These are phyloP conservation scores for Helarctos malayanus DNA, from an alignment of 2,797 vertebrate genomes.

Conservation along the genomic window DNA sequence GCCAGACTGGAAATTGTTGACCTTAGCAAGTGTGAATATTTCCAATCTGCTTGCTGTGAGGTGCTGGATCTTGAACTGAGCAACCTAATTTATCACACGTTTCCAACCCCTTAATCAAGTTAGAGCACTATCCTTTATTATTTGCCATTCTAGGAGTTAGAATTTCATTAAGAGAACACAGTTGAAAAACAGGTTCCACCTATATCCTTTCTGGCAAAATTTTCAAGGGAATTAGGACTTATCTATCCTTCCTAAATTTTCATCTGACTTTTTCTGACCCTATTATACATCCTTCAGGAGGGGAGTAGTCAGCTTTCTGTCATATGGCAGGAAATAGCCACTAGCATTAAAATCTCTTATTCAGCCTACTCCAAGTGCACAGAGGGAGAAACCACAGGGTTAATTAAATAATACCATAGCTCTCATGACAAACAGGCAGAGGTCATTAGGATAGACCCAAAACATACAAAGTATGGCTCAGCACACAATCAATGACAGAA, in stretches of 20 bases:
- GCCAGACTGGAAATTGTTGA: slow-evolving; percentile 52
- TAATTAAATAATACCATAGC: slow-evolving; percentile 73
- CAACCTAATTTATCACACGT: slow-evolving; percentile 33
- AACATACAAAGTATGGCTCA: slow-evolving; percentile 70
- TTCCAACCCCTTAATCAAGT: slow-evolving; percentile 46
- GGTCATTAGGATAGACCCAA: slow-evolving; percentile 72
- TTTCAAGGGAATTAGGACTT: slow-evolving; percentile 67
- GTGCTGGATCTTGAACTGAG: not conserved
- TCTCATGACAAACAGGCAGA: slow-evolving; percentile 61
- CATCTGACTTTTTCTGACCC: slow-evolving; percentile 33
- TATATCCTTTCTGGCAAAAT: slow-evolving; percentile 47
- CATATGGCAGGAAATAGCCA: slow-evolving; percentile 15
- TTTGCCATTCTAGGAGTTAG: slow-evolving; percentile 49
- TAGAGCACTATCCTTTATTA: slow-evolving; percentile 55
- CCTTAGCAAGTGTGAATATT: not conserved
- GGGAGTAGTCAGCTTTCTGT: slow-evolving; percentile 34
- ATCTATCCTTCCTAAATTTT: slow-evolving; percentile 63
- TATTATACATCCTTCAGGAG: slow-evolving; percentile 28
- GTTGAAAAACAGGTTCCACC: not conserved
- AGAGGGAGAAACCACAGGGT: slow-evolving; percentile 57
- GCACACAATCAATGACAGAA: slow-evolving; percentile 72
- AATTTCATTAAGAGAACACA: slow-evolving; percentile 60
- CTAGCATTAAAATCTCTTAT: slow-evolving; percentile 27
- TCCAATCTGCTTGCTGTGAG: slow-evolving; percentile 4
- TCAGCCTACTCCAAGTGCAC: slow-evolving; percentile 16